Evolutionary conservation across 2,888 invertebrate genomes (phyloP).

Genomic region (Taphrorychus bicolor): DNA sequence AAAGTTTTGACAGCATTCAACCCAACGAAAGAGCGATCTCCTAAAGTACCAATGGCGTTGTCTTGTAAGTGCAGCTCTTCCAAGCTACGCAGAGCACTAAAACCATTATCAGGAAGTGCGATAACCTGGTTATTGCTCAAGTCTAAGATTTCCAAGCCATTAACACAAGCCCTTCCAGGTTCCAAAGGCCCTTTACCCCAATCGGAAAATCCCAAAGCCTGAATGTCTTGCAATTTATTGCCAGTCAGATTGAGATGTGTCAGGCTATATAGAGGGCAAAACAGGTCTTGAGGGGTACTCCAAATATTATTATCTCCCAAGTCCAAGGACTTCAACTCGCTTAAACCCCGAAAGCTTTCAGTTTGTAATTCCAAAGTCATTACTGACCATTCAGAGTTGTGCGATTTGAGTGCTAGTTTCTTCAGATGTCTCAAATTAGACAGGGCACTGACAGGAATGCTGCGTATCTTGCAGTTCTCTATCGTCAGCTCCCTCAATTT

Average conservation of each 20-base stretch:
- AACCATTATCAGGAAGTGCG: constrained; percentile 72
- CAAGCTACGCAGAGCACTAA: constrained; percentile 74
- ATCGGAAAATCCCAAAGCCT: constrained; percentile 77
- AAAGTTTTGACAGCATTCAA: constrained; percentile 72
- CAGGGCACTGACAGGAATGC: constrained; percentile 74
- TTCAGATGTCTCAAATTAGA: constrained; percentile 71
- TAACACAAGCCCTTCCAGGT: constrained; percentile 69
- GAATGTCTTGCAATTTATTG: constrained; percentile 80
- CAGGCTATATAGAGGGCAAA: constrained; percentile 75
- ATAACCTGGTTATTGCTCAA: constrained; percentile 78
- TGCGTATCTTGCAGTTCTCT: constrained; percentile 80
- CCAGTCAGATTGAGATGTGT: constrained; percentile 75
- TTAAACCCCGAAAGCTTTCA: constrained; percentile 74
- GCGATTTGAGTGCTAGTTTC: constrained; percentile 73
- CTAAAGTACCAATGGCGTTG: constrained; percentile 76
- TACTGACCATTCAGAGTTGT: constrained; percentile 81
- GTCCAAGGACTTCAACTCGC: constrained; percentile 72
- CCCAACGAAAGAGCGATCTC: constrained; percentile 77
- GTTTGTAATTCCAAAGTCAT: constrained; percentile 78
- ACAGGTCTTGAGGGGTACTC: constrained; percentile 74
- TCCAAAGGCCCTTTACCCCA: constrained; percentile 73
- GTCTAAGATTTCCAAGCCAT: constrained; percentile 73
- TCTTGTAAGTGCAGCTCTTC: constrained; percentile 75
- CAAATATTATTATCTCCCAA: constrained; percentile 80
- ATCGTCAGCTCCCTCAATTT: constrained; percentile 73